Conservation (phyloP, 2,797 vertebrate genomes). For the Botia almorhae region DNA sequence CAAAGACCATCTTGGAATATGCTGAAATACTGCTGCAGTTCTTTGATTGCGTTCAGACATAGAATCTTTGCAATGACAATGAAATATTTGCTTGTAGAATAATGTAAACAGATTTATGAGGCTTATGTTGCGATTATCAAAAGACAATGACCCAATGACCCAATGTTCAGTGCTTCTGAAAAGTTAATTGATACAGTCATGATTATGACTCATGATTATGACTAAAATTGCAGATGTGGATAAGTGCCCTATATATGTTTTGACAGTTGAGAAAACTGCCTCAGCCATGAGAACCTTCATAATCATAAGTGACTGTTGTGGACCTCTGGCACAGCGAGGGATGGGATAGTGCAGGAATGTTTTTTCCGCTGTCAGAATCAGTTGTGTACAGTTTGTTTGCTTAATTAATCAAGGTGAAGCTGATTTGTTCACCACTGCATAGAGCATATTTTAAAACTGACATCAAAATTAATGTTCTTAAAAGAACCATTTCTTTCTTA, state of each 20-base stretch:
- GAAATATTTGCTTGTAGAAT: neutral
- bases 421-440: too few species aligned
- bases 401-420: too few species aligned
- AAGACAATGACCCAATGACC: neutral
- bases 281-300: conserved; percentile 8
- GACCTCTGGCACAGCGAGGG: neutral
- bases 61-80: neutral
- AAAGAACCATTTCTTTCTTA: too few species aligned
- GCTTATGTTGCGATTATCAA: neutral
- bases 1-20: neutral
- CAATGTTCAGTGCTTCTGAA: neutral
- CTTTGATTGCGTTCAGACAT: neutral
- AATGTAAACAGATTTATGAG: neutral
- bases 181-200: conserved; percentile 14
- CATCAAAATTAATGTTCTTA: too few species aligned
- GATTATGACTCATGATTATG: conserved; percentile 41
- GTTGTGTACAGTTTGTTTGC: neutral
- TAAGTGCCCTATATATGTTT: conserved; percentile 28
- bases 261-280: conserved; percentile 25
- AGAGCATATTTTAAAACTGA: too few species aligned
- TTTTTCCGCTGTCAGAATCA: neutral
- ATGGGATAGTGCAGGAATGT: neutral
- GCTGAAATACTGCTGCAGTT: neutral
- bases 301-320: conserved; percentile 18
- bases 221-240: conserved; percentile 10